These are phyloP conservation scores for Pithys albifrons DNA, from an alignment of 2,113 vertebrate genomes.

Conservation along the genomic window DNA sequence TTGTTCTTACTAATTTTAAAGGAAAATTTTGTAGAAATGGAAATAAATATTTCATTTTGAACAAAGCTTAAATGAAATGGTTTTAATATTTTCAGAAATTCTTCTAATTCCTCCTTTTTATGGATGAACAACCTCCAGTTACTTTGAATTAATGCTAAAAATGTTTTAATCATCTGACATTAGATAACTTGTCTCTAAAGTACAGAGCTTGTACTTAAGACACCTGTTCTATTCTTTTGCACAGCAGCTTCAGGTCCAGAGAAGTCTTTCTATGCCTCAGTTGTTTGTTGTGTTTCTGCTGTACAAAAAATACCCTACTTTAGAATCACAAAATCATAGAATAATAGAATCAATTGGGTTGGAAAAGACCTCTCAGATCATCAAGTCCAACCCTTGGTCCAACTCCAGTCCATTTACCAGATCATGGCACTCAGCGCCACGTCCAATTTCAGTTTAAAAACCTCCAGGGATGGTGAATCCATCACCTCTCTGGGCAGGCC, in stretches of 20 bases:
- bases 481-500: too few species aligned
- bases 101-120: background rate
- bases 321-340: too few species aligned
- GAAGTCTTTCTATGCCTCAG: background rate
- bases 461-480: too few species aligned
- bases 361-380: too few species aligned
- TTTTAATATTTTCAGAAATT: background rate
- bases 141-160: background rate
- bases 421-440: too few species aligned
- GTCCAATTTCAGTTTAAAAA: too few species aligned
- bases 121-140: background rate
- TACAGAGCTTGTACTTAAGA: background rate
- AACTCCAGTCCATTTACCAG: too few species aligned
- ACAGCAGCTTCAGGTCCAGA: background rate
- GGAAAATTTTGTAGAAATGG: background rate
- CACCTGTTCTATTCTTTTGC: background rate
- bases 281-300: background rate
- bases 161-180: background rate
- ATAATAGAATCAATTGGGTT: too few species aligned
- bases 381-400: too few species aligned
- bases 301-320: accelerated
- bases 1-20: background rate
- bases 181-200: background rate
- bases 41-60: background rate
- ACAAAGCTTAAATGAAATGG: background rate